Evolutionary conservation across 2,888 invertebrate species (phyloP), one percentile per base, ranked within the genome.

Genomic region (Pristionchus fissidentatus): DNA sequence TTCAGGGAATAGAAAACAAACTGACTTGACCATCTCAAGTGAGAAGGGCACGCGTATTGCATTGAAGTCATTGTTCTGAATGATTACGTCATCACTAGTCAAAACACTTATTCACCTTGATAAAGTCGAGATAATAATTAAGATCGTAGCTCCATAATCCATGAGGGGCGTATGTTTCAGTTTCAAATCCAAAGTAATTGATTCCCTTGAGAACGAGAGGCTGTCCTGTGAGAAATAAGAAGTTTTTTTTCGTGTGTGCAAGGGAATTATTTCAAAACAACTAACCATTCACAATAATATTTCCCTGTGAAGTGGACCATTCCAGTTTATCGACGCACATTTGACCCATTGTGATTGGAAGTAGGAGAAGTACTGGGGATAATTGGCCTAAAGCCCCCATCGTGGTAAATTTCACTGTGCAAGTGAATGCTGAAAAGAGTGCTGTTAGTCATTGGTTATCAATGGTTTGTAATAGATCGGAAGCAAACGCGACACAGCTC

Each of bases 11-110:
- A 78, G 26, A 1, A 57, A 26, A 38, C 19, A 5, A 79, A n/a
- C 70, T 41, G 38, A 79, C 79, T 41, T 55, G 49, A 55, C 55
- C 49, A 83, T 49, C 29, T 83, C 83, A n/a, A 83, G 22, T 19
- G 70, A 70, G 46, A 83, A 73, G 2, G 83, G 83, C 29, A 83
- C 55, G 8, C 83, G 83, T 41, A 83, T 66, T 29, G 83, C 83
- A 73, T 83, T 83, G 83, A 83, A 83, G 73, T 46, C 32, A 49
- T 81, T 81, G 66, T 46, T 81, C 81, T 79, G 26, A n/a, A 57
- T 13, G 1, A 22, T 32, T 35, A 35, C 35, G 4, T 35, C 15
- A 7, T 52, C 49, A 13, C 15, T 8, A 26, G 8, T 73, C 13
- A 43, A 26, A 46, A 10, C 49, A 35, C 5, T 5, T 3, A n/a